These are phyloP conservation scores for Drosophila santomea DNA, from an alignment of 1,140 invertebrate genomes.

Conservation along the genomic window DNA sequence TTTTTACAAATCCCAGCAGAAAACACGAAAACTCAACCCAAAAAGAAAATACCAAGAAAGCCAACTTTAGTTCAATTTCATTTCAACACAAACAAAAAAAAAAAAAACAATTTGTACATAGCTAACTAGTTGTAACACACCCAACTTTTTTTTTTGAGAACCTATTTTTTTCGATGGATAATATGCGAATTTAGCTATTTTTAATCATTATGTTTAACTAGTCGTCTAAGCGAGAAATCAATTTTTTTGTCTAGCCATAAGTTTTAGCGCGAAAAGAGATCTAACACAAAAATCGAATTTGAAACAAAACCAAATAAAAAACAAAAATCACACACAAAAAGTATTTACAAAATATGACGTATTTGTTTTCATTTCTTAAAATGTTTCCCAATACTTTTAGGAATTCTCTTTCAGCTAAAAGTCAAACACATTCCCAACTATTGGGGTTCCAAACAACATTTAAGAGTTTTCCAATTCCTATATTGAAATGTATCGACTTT, in stretches of 20 bases:
- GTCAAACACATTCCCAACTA: no score
- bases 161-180: constrained; percentile 57
- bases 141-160: constrained; percentile 30
- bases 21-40: constrained; percentile 6
- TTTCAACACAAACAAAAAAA: constrained; percentile 18
- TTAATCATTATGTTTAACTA: constrained; percentile 75
- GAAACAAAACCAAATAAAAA: constrained; percentile 70
- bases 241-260: constrained; percentile 80
- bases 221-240: constrained; percentile 63
- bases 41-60: constrained; percentile 9
- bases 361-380: constrained; percentile 27
- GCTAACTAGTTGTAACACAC: constrained; percentile 39
- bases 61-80: constrained; percentile 60
- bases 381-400: not conserved
- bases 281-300: constrained; percentile 80
- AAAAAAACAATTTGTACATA: constrained; percentile 32
- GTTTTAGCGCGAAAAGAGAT: constrained; percentile 73
- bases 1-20: constrained; percentile 14
- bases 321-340: constrained; percentile 56
- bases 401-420: not conserved
- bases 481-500: not conserved
- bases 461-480: not conserved
- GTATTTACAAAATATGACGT: constrained; percentile 45
- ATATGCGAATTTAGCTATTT: constrained; percentile 77
- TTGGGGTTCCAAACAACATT: not conserved